phyloP scores from a whole-genome alignment of 2,888 invertebrate genomes.

The Himalopsyche anomala region DNA sequence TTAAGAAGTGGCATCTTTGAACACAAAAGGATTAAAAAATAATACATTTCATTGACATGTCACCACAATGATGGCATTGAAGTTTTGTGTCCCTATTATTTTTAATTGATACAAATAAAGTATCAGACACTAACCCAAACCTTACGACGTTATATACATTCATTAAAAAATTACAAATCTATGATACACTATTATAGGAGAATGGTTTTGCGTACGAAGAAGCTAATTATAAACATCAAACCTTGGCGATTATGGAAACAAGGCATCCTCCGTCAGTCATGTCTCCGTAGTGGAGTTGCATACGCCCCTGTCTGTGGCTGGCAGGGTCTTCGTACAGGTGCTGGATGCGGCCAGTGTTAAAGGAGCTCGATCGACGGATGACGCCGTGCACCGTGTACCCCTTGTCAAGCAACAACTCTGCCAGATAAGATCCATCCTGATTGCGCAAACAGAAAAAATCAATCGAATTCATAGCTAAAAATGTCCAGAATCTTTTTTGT shows the following conservation, averaged over 20 bases:
- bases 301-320: constrained; percentile 90
- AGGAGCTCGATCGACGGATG: constrained; percentile 94
- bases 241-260: constrained; percentile 85
- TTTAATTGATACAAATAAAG: no score
- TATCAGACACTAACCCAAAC: no score
- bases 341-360: constrained; percentile 97
- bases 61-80: no score
- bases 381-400: constrained; percentile 98
- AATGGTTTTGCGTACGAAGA: neutral
- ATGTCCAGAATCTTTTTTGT: no score
- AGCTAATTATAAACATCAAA: constrained; percentile 65
- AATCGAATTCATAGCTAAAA: neutral
- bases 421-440: constrained; percentile 98
- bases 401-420: constrained; percentile 93
- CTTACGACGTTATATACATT: no score
- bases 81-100: no score
- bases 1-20: no score
- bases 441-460: constrained; percentile 61
- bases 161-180: no score
- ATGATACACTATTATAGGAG: neutral
- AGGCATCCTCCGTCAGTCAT: constrained; percentile 98
- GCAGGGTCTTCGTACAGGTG: constrained; percentile 95
- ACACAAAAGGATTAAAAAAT: no score
- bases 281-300: constrained; percentile 98
- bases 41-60: no score